Percentiles rank a stretch among this genome's conserved stretches.
Evolutionary conservation across 2,113 vertebrate species (phyloP).

Genomic region (Calidris pygmaea): DNA sequence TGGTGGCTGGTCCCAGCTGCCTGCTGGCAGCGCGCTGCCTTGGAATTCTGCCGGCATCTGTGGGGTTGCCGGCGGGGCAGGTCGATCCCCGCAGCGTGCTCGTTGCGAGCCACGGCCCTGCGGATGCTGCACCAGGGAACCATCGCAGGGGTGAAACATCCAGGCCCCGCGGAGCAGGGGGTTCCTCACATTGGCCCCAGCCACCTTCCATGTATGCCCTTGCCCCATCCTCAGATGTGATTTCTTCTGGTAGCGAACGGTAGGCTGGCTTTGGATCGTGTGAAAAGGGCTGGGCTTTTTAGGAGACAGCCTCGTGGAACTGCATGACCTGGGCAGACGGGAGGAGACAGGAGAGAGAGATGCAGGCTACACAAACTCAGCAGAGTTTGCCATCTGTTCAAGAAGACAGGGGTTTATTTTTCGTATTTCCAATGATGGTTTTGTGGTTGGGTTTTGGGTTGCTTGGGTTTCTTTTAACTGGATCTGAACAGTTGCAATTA

Average conservation of each 20-base stretch:
- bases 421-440: neutral
- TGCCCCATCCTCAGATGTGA: neutral
- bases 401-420: neutral
- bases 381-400: neutral
- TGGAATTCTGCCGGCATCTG: neutral
- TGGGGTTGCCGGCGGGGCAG: neutral
- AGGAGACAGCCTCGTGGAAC: neutral
- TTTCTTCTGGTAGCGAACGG: neutral
- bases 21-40: rapidly evolving
- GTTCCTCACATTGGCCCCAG: neutral
- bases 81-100: neutral
- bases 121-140: neutral
- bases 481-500: neutral
- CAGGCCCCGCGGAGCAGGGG: neutral
- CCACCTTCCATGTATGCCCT: neutral
- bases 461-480: neutral
- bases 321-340: neutral
- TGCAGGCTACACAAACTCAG: neutral
- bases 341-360: neutral
- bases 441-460: neutral
- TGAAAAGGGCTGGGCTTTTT: neutral
- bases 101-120: neutral
- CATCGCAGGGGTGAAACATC: neutral
- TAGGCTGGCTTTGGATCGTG: neutral
- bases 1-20: neutral